Conservation (phyloP, 2,888 invertebrate species). For the Pyrrhosoma nymphula region DNA sequence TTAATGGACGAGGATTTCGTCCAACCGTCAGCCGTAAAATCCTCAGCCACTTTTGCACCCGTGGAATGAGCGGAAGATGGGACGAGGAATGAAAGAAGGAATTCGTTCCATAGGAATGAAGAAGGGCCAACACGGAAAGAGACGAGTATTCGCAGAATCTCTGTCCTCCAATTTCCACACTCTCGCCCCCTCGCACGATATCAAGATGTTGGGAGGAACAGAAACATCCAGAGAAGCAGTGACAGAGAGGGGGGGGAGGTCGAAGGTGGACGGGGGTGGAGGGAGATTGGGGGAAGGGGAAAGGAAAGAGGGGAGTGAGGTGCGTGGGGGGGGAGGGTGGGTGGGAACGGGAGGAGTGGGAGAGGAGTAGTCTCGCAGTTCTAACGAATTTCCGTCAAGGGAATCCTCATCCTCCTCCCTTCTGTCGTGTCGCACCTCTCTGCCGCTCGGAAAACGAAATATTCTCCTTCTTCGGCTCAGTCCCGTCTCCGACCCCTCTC, state of each 20-base stretch:
- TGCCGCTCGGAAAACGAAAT: background rate
- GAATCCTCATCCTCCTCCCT: background rate
- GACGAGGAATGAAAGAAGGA: too few relatives aligned
- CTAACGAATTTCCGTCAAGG: conserved; percentile 56
- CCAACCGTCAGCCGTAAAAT: too few relatives aligned
- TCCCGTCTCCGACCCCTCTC: background rate
- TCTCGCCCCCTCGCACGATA: background rate
- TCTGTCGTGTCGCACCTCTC: background rate
- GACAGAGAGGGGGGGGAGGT: too few relatives aligned
- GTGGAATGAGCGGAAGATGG: too few relatives aligned
- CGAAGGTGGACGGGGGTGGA: background rate
- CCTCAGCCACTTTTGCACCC: too few relatives aligned
- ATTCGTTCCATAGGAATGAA: too few relatives aligned
- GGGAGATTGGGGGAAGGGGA: background rate
- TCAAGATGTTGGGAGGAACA: background rate
- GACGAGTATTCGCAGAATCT: background rate
- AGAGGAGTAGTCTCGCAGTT: background rate
- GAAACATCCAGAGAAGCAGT: background rate
- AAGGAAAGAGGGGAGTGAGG: background rate
- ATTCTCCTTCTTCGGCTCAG: background rate
- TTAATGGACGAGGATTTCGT: too few relatives aligned
- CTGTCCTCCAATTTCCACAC: background rate
- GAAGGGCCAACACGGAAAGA: background rate
- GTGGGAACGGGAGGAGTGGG: background rate
- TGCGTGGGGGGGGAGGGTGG: background rate